Percentiles rank a stretch among this genome's conserved stretches.
Evolutionary conservation across 2,113 vertebrate species (phyloP).

Genomic region (Lichenostomus cassidix): DNA sequence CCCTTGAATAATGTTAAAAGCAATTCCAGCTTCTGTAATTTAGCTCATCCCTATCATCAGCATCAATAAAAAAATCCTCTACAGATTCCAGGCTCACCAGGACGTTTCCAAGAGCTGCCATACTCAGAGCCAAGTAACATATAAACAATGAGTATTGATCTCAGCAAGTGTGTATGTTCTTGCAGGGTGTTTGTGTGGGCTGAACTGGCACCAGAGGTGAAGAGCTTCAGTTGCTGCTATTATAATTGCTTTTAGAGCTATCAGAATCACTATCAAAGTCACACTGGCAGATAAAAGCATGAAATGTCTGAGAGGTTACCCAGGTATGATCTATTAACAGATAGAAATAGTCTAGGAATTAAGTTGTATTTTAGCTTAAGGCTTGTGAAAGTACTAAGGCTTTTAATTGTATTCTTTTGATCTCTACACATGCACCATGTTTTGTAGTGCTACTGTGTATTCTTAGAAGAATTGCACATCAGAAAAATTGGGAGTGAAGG

Average conservation of each 20-base stretch:
- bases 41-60: constrained; percentile 50
- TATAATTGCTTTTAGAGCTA: neutral
- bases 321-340: neutral
- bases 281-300: neutral
- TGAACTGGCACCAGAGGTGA: neutral
- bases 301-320: neutral
- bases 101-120: constrained; percentile 25
- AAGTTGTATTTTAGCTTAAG: neutral
- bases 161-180: neutral
- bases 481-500: neutral
- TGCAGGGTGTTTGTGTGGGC: neutral
- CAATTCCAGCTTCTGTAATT: constrained; percentile 50
- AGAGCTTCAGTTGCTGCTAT: neutral
- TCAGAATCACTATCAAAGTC: neutral
- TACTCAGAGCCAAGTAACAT: constrained; percentile 11
- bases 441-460: neutral
- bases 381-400: neutral
- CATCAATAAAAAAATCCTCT: constrained; percentile 33
- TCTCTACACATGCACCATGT: neutral
- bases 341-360: neutral
- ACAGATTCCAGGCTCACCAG: constrained; percentile 15
- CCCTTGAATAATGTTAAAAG: constrained; percentile 34
- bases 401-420: neutral
- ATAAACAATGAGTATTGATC: neutral
- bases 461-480: neutral